phyloP scores from a whole-genome alignment of 1,140 invertebrate genomes.

The Acromyrmex heyeri region DNA sequence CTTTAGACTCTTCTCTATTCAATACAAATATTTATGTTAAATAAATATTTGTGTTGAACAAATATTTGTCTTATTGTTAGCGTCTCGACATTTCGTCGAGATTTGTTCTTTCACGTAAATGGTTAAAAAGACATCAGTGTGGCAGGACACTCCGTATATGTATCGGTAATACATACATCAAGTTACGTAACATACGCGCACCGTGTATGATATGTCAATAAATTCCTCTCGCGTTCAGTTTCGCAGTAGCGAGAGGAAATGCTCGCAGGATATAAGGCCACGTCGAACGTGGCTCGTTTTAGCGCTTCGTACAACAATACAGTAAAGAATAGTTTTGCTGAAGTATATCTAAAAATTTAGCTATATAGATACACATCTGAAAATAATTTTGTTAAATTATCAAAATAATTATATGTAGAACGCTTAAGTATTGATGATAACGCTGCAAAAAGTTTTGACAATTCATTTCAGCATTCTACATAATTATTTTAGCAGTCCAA shows the following conservation, averaged over 20 bases:
- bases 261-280: neutral
- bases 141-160: neutral
- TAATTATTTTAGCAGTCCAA: too few species aligned
- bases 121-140: neutral
- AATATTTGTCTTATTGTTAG: neutral
- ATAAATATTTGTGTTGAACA: neutral
- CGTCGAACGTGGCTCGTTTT: neutral
- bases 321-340: too few species aligned
- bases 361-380: too few species aligned
- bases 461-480: too few species aligned
- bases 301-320: neutral
- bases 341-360: too few species aligned
- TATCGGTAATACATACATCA: slow-evolving; percentile 15
- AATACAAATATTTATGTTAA: neutral
- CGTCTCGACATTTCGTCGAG: neutral
- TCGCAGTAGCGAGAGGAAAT: slow-evolving; percentile 8
- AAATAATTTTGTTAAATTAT: too few species aligned
- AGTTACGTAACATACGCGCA: slow-evolving; percentile 11
- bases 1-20: neutral
- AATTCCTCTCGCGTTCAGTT: slow-evolving; percentile 28
- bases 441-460: too few species aligned
- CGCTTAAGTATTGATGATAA: too few species aligned
- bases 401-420: too few species aligned
- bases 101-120: slow-evolving; percentile 3
- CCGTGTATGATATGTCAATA: slow-evolving; percentile 7